Percentiles rank a stretch among this genome's conserved stretches.
phyloP scores from a whole-genome alignment of 2,113 vertebrate species.

The Micronisus gabar region DNA sequence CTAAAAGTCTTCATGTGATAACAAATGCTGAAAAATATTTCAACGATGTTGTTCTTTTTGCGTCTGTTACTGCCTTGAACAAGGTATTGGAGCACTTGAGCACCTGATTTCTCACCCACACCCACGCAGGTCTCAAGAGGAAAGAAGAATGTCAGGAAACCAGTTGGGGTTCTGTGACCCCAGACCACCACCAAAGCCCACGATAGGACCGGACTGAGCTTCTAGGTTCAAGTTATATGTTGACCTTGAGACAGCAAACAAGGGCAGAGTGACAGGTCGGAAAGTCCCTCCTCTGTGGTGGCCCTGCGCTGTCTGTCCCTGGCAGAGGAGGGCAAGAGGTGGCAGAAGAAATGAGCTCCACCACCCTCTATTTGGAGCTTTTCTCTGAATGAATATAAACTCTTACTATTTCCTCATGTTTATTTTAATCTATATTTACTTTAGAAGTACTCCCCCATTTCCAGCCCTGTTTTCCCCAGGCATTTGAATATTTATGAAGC shows the following conservation, averaged over 20 bases:
- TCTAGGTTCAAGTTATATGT: background rate
- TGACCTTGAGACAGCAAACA: background rate
- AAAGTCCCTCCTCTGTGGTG: background rate
- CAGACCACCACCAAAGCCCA: background rate
- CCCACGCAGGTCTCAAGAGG: background rate
- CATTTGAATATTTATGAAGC: conserved; percentile 1
- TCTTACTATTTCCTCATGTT: background rate
- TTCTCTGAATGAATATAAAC: background rate
- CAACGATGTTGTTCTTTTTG: background rate
- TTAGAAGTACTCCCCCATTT: background rate
- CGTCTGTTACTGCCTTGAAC: background rate
- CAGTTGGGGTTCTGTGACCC: background rate
- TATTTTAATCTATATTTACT: conserved; percentile 10
- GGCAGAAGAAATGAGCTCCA: background rate
- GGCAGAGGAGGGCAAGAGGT: background rate
- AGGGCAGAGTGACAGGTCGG: background rate
- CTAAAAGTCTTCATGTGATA: background rate
- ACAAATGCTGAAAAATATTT: background rate
- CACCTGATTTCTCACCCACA: background rate
- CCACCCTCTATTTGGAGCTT: background rate
- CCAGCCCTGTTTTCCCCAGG: background rate
- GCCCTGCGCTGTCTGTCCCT: background rate
- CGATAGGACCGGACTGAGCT: background rate
- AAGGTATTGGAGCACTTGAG: background rate
- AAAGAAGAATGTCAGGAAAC: background rate